These are phyloP conservation scores for Malachius bipustulatus DNA, from an alignment of 2,888 invertebrate genomes.

Conservation along the genomic window DNA sequence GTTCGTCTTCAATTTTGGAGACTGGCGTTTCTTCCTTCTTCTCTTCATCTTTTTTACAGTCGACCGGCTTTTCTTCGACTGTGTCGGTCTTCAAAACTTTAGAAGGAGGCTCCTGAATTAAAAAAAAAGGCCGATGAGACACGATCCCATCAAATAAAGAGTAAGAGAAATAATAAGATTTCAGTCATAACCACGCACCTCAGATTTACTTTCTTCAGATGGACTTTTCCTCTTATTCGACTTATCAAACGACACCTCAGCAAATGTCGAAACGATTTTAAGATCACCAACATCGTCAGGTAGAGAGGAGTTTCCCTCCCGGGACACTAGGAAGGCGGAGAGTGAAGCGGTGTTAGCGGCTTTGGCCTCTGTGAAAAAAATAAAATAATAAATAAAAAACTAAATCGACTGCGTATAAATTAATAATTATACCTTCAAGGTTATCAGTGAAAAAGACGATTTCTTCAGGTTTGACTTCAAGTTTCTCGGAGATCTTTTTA, in stretches of 20 bases:
- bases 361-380: constrained; percentile 56
- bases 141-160: no score
- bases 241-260: constrained; percentile 39
- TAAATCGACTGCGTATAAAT: constrained; percentile 5
- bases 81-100: no score
- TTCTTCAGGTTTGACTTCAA: constrained; percentile 51
- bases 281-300: constrained; percentile 46
- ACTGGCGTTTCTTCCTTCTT: constrained; percentile 12
- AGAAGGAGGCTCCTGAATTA: no score
- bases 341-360: constrained; percentile 70
- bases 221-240: constrained; percentile 31
- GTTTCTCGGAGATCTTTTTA: constrained; percentile 55
- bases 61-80: constrained; percentile 19
- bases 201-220: constrained; percentile 25
- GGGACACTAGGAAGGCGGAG: constrained; percentile 52
- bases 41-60: constrained; percentile 25
- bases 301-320: constrained; percentile 69
- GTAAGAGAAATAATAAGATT: constrained; percentile 1
- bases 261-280: constrained; percentile 48
- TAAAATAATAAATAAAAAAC: constrained; percentile 6
- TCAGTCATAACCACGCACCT: constrained; percentile 27
- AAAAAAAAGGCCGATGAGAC: no score
- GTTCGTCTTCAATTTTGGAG: no score
- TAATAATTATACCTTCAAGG: constrained; percentile 49
- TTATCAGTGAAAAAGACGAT: constrained; percentile 82